phyloP scores from a whole-genome alignment of 2,113 vertebrate species.

The Lonchura striata region DNA sequence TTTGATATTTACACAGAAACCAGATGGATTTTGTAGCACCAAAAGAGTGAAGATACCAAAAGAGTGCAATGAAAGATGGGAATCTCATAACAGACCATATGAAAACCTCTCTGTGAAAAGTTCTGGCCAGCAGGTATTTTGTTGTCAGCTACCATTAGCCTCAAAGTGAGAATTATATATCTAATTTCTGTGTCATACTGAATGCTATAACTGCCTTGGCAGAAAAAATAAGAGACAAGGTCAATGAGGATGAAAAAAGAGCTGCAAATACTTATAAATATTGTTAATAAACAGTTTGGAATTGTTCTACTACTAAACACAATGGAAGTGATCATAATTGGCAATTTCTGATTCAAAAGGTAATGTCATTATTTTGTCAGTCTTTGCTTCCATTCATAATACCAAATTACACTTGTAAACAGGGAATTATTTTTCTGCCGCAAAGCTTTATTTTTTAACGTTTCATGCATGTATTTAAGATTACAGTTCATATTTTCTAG shows the following conservation, averaged over 20 bases:
- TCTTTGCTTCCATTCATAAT: neutral
- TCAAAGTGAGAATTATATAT: neutral
- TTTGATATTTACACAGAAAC: neutral
- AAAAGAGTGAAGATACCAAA: neutral
- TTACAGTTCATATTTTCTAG: neutral
- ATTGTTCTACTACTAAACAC: neutral
- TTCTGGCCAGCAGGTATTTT: neutral
- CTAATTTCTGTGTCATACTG: neutral
- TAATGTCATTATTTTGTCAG: conserved; percentile 22
- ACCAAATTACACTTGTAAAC: neutral
- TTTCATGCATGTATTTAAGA: neutral
- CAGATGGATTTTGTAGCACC: neutral
- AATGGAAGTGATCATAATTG: neutral
- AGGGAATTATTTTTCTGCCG: neutral
- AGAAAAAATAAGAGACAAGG: neutral
- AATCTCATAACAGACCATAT: neutral
- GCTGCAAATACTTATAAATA: neutral
- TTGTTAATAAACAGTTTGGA: neutral
- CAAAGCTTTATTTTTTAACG: neutral
- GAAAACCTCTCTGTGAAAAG: neutral
- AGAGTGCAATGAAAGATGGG: neutral
- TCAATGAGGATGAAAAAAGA: neutral
- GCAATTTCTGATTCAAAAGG: conserved; percentile 28
- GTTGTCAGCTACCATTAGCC: neutral
- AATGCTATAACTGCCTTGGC: neutral